Evolutionary conservation across 2,797 vertebrate genomes (phyloP), one percentile per base, ranked within the genome.

Genomic region (Pangasius sanitwongsei): DNA sequence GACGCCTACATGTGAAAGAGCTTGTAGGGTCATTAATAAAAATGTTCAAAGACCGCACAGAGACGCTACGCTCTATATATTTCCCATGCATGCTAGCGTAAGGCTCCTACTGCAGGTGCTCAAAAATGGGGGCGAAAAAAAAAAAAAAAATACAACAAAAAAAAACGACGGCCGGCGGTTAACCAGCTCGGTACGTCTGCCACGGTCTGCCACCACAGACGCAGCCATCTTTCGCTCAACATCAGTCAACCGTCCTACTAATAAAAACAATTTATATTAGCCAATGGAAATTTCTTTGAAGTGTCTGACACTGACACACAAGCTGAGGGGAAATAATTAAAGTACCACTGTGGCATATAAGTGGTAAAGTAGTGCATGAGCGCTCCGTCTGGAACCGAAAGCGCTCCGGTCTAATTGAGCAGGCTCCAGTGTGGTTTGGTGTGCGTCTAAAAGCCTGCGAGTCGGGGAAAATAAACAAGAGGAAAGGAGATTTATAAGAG

Each of bases 281-380:
- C 91, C 90, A 94, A 93, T 95, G 95, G 95, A 96, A 96, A 96
- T 92, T 95, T 95, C 94, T 94, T 92, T 93, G 95, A 93, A 94
- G 94, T 94, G 85, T 94, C 91, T 93, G 93, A 96, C 94, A 92
- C 91, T 93, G 93, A 94, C 93, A 93, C 93, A 92, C 92, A 91
- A 93, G 92, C 87, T 37, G 87, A 91, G 86, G 44, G 94, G 93
- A 94, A 95, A 94, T 94, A 91, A 95, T 95, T 94, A 95, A 95
- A 94, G 89, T 92, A 91, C 92, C 92, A 92, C 89, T 88, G 87
- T 90, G 87, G 91, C 89, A 86, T 89, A 87, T 87, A 90, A 90
- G 91, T 92, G 94, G 92, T 94, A 91, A 93, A 93, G 91, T 86
- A 85, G 86, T 86, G 48, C 83, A 86, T 61, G 89, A 92, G 92